These are phyloP conservation scores for Sinocyclocheilus grahami DNA, from an alignment of 2,113 vertebrate genomes.

Conservation along the genomic window DNA sequence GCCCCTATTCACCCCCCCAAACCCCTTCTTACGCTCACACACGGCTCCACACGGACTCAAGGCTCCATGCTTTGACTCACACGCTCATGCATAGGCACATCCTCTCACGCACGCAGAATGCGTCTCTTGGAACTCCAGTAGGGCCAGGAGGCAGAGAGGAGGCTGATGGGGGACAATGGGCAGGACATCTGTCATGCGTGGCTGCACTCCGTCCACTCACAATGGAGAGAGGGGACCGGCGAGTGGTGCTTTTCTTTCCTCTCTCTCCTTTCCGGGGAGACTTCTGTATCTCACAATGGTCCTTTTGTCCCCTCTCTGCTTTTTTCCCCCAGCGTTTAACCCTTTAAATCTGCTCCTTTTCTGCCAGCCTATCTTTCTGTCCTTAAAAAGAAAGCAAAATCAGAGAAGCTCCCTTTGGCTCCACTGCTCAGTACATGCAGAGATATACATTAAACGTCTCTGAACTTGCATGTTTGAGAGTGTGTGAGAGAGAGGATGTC, in stretches of 20 bases:
- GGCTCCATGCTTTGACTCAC: constrained; percentile 34
- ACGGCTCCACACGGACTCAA: constrained; percentile 41
- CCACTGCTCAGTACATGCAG: constrained; percentile 59
- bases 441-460: too few relatives aligned
- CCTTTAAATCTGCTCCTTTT: constrained; percentile 72
- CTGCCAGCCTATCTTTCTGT: constrained; percentile 67
- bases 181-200: constrained; percentile 82
- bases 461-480: too few relatives aligned
- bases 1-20: constrained; percentile 51
- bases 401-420: constrained; percentile 59
- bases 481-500: too few relatives aligned
- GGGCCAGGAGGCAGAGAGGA: constrained; percentile 70
- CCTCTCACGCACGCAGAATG: constrained; percentile 55
- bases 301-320: constrained; percentile 73
- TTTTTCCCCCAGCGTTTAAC: constrained; percentile 76
- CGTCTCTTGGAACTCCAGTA: constrained; percentile 72
- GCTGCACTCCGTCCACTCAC: constrained; percentile 76
- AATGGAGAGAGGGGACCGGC: constrained; percentile 71
- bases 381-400: constrained; percentile 72
- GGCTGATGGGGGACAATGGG: constrained; percentile 74
- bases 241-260: constrained; percentile 76
- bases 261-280: constrained; percentile 78
- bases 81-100: constrained; percentile 30
- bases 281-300: constrained; percentile 75
- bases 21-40: background rate